These are phyloP conservation scores for Leptinotarsa peninsularis DNA, from an alignment of 2,888 invertebrate genomes.

Conservation along the genomic window DNA sequence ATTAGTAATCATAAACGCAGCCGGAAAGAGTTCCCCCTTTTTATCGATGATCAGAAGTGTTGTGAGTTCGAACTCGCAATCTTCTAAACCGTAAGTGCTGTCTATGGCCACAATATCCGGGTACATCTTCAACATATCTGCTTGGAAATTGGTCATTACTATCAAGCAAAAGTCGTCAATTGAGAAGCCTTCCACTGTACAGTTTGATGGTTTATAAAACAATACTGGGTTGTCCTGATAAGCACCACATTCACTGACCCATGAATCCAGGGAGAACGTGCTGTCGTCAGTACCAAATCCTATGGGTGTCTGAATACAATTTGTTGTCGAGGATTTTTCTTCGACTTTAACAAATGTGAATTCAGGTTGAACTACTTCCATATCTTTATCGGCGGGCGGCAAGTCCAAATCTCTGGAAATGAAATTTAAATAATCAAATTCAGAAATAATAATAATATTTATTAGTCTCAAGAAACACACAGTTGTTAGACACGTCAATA, in stretches of 20 bases:
- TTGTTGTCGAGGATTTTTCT: not conserved
- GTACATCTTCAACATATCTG: slow-evolving; percentile 9
- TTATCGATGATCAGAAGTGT: slow-evolving; percentile 9
- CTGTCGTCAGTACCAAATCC: not conserved
- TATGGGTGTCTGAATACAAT: not conserved
- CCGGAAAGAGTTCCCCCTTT: slow-evolving; percentile 4
- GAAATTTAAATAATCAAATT: not conserved
- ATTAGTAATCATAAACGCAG: slow-evolving; percentile 12
- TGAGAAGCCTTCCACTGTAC: not conserved
- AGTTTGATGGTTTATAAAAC: slow-evolving; percentile 6
- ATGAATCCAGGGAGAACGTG: not conserved
- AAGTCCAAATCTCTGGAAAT: slow-evolving; percentile 2
- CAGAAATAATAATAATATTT: no score
- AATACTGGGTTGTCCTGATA: slow-evolving; percentile 15
- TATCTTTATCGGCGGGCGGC: not conserved
- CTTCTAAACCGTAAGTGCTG: slow-evolving; percentile 14
- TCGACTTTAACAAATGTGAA: not conserved
- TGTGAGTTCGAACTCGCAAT: slow-evolving; percentile 14
- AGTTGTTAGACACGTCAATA: no score
- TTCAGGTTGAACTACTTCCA: not conserved
- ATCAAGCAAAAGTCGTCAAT: slow-evolving; percentile 2
- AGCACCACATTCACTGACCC: not conserved
- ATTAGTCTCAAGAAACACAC: no score
- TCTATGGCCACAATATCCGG: slow-evolving; percentile 12
- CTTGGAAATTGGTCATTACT: slow-evolving; percentile 12